Percentiles rank a stretch among this genome's conserved stretches.
Conservation (phyloP, 2,888 invertebrate genomes). For the Scaptodrosophila latifasciaeformis region DNA sequence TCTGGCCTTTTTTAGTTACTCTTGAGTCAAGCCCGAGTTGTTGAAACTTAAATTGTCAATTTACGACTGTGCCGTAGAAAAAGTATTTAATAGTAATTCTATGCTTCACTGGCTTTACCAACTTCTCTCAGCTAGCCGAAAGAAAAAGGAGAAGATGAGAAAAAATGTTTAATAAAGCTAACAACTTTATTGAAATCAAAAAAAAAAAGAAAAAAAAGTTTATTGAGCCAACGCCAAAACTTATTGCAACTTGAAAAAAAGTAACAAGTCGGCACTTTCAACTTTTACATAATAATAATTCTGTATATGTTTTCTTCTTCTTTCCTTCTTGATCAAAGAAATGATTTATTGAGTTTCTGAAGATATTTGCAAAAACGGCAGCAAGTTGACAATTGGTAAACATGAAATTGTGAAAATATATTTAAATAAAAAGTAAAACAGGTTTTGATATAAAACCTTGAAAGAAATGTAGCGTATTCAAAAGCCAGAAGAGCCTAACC, state of each 20-base stretch:
- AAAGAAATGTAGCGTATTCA: background rate
- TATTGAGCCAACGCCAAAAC: background rate
- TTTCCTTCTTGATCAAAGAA: no score
- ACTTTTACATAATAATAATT: no score
- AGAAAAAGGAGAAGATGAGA: slow-evolving; percentile 28
- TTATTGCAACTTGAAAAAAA: no score
- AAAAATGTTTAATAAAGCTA: slow-evolving; percentile 65
- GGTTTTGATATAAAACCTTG: no score
- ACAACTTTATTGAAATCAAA: slow-evolving; percentile 67
- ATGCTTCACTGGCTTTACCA: slow-evolving; percentile 59
- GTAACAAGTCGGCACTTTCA: no score
- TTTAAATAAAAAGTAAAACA: no score
- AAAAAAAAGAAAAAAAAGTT: slow-evolving; percentile 51
- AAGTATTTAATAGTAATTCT: slow-evolving; percentile 66
- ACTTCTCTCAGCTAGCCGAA: slow-evolving; percentile 43
- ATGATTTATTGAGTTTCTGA: no score
- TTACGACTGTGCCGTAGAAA: slow-evolving; percentile 48
- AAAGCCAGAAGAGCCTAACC: background rate
- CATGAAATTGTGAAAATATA: no score
- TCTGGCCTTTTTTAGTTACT: slow-evolving; percentile 36
- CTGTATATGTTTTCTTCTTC: background rate
- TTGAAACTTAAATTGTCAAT: slow-evolving; percentile 62
- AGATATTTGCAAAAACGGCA: no score
- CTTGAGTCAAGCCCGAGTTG: background rate
- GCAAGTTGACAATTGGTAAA: no score